Evolutionary conservation across 2,888 invertebrate species (phyloP), one percentile per base, ranked within the genome.

Genomic region (Antitype chi): DNA sequence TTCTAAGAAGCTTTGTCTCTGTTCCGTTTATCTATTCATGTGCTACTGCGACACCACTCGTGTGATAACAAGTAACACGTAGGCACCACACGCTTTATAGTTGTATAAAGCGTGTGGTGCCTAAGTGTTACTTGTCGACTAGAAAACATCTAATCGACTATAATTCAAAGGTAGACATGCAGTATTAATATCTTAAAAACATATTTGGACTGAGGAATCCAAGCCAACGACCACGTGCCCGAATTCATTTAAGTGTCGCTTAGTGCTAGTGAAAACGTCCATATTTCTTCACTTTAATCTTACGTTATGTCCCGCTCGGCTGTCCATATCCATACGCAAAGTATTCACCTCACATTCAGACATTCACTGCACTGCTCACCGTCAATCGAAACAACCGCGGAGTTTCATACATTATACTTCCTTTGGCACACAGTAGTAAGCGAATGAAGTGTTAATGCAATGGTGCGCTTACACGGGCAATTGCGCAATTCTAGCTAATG

Each of bases 381-480:
- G 70, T 25, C 15, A 20, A 11, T 32, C 20, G n/a, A 49, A n/a
- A 49, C n/a, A 20, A n/a, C 20, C n/a, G 70, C n/a, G n/a, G 47
- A 17, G 13, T 7, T 23, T 8, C 25, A 23, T 17, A 28, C 11
- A 53, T 17, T 11, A 20, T 25, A 25, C 13, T 60, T 43, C n/a
- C 17, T 75, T 62, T 75, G 62, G 43, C 76, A 53, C 62, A 32
- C 17, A 53, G 20, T 23, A 62, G 43, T 32, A 20, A 53, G n/a
- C 32, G 20, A 60, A 52, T 28, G n/a, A 43, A 74, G 57, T 74
- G 7, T 25, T 38, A 23, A 49, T 52, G 28, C 28, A 52, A 28
- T 32, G 5, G 67, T 15, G 52, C 23, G 28, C 23, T 28, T 53
- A 68, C n/a, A 68, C 53, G 49, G 28, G 3, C 17, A 55, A 55